phyloP scores from a whole-genome alignment of 2,797 vertebrate species.

The Telmatherina bonti region DNA sequence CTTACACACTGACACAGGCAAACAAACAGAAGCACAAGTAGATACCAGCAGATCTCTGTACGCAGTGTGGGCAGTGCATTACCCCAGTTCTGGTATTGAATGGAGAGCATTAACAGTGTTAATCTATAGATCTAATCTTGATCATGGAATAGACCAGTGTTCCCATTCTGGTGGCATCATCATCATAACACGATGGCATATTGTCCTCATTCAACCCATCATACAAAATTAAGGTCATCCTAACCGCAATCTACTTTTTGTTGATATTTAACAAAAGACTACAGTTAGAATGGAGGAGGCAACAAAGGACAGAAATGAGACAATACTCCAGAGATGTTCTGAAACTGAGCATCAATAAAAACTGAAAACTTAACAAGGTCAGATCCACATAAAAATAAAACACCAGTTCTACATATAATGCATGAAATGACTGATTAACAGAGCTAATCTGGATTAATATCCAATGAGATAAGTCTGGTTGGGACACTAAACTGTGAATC shows the following conservation, averaged over 20 bases:
- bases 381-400: constrained; percentile 8
- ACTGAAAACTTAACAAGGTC: constrained; percentile 33
- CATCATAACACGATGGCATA: constrained; percentile 37
- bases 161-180: constrained; percentile 39
- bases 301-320: constrained; percentile 3
- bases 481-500: constrained; percentile 48
- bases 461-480: constrained; percentile 64
- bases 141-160: constrained; percentile 59
- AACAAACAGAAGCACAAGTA: not conserved
- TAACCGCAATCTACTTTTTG: constrained; percentile 35
- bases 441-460: constrained; percentile 71
- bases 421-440: constrained; percentile 60
- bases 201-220: constrained; percentile 41
- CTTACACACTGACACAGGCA: not conserved
- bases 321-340: constrained; percentile 3
- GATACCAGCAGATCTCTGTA: constrained; percentile 47
- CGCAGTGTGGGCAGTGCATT: constrained; percentile 57
- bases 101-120: constrained; percentile 62
- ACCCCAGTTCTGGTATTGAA: constrained; percentile 69
- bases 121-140: constrained; percentile 65
- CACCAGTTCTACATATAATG: too few relatives aligned
- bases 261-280: constrained; percentile 14
- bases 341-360: constrained; percentile 24
- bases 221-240: constrained; percentile 31
- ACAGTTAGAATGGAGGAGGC: not conserved